phyloP scores from a whole-genome alignment of 1,140 invertebrate genomes.

The Argopecten irradians region DNA sequence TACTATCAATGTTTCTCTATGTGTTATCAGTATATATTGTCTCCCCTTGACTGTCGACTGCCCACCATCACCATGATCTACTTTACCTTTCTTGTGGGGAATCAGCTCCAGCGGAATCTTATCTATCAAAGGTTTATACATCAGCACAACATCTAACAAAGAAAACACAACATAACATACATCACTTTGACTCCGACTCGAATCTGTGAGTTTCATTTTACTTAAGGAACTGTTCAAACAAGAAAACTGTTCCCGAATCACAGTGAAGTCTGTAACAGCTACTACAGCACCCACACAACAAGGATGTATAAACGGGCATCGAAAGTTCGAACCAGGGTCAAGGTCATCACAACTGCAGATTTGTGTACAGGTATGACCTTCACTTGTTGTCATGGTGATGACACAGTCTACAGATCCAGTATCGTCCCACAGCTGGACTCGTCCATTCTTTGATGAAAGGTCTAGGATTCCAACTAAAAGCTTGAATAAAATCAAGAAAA shows the following conservation, averaged over 20 bases:
- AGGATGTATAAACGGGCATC: slow-evolving; percentile 29
- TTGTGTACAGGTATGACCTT: slow-evolving; percentile 6
- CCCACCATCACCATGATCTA: neutral
- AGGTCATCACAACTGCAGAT: neutral
- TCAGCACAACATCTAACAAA: slow-evolving; percentile 33
- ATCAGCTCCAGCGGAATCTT: neutral
- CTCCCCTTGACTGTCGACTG: neutral
- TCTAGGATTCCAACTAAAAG: slow-evolving; percentile 30
- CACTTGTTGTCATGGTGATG: slow-evolving; percentile 20
- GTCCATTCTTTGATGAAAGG: neutral
- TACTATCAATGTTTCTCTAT: neutral
- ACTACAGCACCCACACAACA: slow-evolving; percentile 29
- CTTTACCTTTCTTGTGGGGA: neutral
- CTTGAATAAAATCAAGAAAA: slow-evolving; percentile 17
- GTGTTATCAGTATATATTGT: neutral
- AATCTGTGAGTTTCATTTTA: neutral
- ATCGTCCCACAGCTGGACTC: slow-evolving; percentile 30
- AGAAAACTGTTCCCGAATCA: slow-evolving; percentile 31
- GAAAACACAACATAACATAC: slow-evolving; percentile 30
- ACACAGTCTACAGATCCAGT: slow-evolving; percentile 39
- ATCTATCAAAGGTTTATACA: neutral
- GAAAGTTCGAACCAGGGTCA: neutral
- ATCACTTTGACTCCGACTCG: neutral
- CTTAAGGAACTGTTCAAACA: neutral
- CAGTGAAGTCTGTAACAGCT: slow-evolving; percentile 29